Evolutionary conservation across 30 jellyfish, hydroid and myxozoan genomes (phyloP).

Genomic region (Aurelia coerulea): DNA sequence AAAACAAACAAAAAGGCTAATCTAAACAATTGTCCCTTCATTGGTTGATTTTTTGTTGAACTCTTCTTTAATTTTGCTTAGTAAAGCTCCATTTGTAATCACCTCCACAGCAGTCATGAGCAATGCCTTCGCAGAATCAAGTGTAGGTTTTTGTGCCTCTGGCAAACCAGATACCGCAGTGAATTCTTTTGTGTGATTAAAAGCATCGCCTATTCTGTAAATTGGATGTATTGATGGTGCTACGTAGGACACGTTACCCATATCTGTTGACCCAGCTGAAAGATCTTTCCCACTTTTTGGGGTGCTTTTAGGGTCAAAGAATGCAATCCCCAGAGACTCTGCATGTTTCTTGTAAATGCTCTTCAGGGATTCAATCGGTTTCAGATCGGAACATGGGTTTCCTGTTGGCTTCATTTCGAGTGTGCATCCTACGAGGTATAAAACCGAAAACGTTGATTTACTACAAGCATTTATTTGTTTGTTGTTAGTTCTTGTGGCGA

Average conservation of each 20-base stretch:
- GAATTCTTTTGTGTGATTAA: constrained; percentile 76
- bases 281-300: constrained; percentile 10
- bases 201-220: constrained; percentile 54
- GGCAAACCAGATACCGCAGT: constrained; percentile 68
- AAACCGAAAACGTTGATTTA: no score
- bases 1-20: no score
- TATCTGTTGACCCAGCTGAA: constrained; percentile 80
- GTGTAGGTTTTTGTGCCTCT: constrained; percentile 73
- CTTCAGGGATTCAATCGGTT: constrained; percentile 30
- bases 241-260: constrained; percentile 88
- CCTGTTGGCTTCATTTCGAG: constrained; percentile 22
- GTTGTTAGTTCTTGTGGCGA: no score
- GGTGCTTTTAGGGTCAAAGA: constrained; percentile 35
- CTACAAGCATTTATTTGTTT: no score
- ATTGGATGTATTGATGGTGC: constrained; percentile 87
- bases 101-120: constrained; percentile 82
- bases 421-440: constrained; percentile 46
- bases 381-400: constrained; percentile 39
- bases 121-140: constrained; percentile 83
- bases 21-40: no score
- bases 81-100: constrained; percentile 13
- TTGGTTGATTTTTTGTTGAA: neutral
- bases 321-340: constrained; percentile 56
- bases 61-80: constrained; percentile 36
- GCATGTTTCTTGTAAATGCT: constrained; percentile 62